A percentile compares a stretch with the other conserved stretches of the same genome.
Evolutionary conservation across 2,113 vertebrate species (phyloP).

Genomic region (Prolemur simus): DNA sequence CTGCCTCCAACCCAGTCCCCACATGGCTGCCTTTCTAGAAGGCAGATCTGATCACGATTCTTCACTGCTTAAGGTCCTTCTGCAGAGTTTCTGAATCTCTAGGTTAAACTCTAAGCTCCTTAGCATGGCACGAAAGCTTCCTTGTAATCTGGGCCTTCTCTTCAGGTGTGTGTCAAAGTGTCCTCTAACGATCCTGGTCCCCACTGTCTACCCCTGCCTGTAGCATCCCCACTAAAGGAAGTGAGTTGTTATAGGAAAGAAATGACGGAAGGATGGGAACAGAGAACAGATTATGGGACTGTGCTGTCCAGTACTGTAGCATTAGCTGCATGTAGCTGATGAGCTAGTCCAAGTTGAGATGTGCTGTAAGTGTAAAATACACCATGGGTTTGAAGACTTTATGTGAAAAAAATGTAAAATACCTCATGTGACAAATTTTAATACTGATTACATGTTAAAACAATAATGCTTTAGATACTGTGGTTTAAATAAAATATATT

Average conservation of each 20-base stretch:
- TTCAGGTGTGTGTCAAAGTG: neutral
- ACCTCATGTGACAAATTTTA: neutral
- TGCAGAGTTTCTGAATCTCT: neutral
- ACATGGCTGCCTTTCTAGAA: constrained; percentile 39
- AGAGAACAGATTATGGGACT: neutral
- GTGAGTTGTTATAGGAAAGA: neutral
- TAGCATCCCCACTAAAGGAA: neutral
- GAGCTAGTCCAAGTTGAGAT: neutral
- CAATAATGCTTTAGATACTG: neutral
- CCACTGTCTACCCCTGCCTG: neutral
- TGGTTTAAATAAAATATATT: constrained; percentile 17
- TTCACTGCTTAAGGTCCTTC: constrained; percentile 19
- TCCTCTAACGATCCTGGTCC: neutral
- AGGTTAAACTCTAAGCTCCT: constrained; percentile 29
- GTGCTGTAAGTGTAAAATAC: neutral
- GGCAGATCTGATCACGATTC: constrained; percentile 29
- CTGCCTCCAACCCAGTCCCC: neutral
- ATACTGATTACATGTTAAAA: neutral
- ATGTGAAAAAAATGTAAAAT: neutral
- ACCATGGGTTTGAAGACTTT: neutral
- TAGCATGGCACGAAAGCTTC: neutral
- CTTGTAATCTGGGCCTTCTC: constrained; percentile 3
- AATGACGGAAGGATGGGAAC: neutral
- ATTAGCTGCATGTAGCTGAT: neutral
- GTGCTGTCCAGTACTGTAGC: neutral